Evolutionary conservation across 1,140 invertebrate genomes (phyloP).

Genomic region (Epicauta chinensis): DNA sequence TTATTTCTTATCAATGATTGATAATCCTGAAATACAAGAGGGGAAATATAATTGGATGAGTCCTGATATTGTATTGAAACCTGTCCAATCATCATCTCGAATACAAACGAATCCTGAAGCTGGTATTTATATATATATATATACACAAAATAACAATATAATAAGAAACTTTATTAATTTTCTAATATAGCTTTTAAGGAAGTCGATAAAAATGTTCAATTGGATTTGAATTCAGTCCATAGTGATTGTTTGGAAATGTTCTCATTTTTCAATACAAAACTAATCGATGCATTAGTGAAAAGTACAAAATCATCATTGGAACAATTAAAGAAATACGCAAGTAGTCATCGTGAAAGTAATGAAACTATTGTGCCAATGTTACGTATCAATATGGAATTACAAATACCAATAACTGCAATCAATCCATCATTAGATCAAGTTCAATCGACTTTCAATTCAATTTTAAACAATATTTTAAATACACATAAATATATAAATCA

Average conservation of each 20-base stretch:
- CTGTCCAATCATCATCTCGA: constrained; percentile 49
- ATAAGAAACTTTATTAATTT: neutral
- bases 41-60: constrained; percentile 60
- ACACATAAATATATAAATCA: constrained; percentile 54
- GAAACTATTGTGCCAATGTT: constrained; percentile 46
- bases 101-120: constrained; percentile 48
- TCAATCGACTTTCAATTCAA: constrained; percentile 61
- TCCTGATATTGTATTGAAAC: constrained; percentile 50
- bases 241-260: constrained; percentile 69
- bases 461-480: constrained; percentile 56
- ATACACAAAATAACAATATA: neutral
- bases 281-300: constrained; percentile 60
- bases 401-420: constrained; percentile 56
- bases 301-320: constrained; percentile 63
- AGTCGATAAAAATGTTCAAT: constrained; percentile 51
- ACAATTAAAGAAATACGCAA: constrained; percentile 54
- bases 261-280: constrained; percentile 64
- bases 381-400: constrained; percentile 52
- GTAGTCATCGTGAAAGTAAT: constrained; percentile 15
- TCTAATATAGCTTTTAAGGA: constrained; percentile 49
- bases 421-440: constrained; percentile 64
- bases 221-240: constrained; percentile 55
- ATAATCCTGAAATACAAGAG: constrained; percentile 48
- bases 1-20: constrained; percentile 57
- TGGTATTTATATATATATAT: constrained; percentile 41